Base-by-base conservation (phyloP, 2,888 invertebrate genomes). In the Nomada fabriciana region DNA sequence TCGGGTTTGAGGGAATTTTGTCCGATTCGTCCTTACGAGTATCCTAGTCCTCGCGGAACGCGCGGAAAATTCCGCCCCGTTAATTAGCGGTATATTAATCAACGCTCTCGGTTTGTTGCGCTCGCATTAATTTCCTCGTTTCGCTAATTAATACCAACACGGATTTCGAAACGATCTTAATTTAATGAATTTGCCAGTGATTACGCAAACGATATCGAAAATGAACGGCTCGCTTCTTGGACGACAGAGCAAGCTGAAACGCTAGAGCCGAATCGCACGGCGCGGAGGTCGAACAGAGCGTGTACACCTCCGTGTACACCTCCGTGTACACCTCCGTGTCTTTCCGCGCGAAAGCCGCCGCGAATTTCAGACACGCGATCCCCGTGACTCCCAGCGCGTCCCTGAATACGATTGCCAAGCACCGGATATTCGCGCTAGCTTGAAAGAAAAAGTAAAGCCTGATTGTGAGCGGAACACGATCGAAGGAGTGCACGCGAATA, bases 21-120 rank as follows among this genome's bases (percentile, higher is more conserved):
- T 60, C 53, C 43, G n/a, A 9, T n/a, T 60, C 15, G 18, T 36
- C 63, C 20, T 55, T 2, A 25, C n/a, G 64, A 57, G 53, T 47
- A 59, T 81, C 59, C 65, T 79, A 75, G 73, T 78, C 69, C 18
- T 1, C 61, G 18, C 20, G 69, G 61, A 23, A 36, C 59, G 13
- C 47, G 23, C 47, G 60, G 23, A n/a, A 68, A 76, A 63, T 43
- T 71, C 64, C 52, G 65, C n/a, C 60, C 20, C 55, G 69, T 78
- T 86, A 86, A 85, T 85, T 86, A 73, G 69, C 52, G 78, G 76
- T 78, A 72, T 76, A 86, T 80, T 84, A 86, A 86, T 86, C 86
- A 83, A 78, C 71, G 69, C 65, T 68, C 55, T 68, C 59, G 71
- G 80, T 77, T 78, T 80, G 77, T 77, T 82, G 76, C 57, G 50